phyloP scores from a whole-genome alignment of 2,113 vertebrate genomes.

The Trematomus loennbergii region DNA sequence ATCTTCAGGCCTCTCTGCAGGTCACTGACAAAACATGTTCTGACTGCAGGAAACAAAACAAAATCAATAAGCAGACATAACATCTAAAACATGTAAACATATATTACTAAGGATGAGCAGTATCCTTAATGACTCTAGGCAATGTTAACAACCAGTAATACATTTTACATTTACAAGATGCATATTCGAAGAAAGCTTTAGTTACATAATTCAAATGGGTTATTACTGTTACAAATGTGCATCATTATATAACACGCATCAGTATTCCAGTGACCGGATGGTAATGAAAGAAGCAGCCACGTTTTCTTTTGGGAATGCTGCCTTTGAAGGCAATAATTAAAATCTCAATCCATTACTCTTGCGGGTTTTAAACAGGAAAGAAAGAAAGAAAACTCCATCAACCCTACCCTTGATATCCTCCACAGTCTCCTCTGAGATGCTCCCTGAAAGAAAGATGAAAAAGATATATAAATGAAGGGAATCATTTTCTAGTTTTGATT shows the following conservation, averaged over 20 bases:
- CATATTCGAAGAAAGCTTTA: not conserved
- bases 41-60: constrained; percentile 81
- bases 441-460: constrained; percentile 80
- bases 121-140: too few relatives aligned
- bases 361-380: not conserved
- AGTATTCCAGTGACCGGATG: not conserved
- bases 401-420: constrained; percentile 96
- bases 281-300: not conserved
- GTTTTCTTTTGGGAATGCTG: not conserved
- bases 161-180: not conserved
- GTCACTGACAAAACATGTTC: constrained; percentile 96
- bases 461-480: not conserved
- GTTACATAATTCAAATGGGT: not conserved
- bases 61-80: not conserved
- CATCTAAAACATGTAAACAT: not conserved
- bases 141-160: not conserved
- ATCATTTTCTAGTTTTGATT: constrained; percentile 10
- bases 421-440: constrained; percentile 92
- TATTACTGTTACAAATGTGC: not conserved
- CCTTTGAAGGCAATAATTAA: constrained; percentile 9
- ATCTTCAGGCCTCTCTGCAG: constrained; percentile 94
- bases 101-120: not conserved
- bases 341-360: not conserved
- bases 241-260: not conserved
- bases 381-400: constrained; percentile 10